phyloP scores from a whole-genome alignment of 1,140 invertebrate genomes.

The Papilio xuthus region DNA sequence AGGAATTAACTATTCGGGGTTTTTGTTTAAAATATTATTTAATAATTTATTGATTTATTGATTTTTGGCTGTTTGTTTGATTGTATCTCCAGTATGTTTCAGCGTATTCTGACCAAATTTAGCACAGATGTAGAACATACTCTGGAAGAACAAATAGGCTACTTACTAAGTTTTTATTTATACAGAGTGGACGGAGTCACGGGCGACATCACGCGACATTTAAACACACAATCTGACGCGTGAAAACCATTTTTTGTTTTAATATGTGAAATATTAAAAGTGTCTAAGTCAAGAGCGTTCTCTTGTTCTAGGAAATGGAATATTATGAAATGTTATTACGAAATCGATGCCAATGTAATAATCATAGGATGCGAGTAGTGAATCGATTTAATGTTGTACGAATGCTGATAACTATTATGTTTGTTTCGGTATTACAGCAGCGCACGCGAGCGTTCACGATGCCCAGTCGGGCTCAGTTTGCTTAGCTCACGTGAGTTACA shows the following conservation, averaged over 20 bases:
- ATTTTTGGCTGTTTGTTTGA: too few relatives aligned
- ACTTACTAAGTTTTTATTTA: too few relatives aligned
- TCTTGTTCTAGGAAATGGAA: conserved; percentile 18
- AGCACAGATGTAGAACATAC: too few relatives aligned
- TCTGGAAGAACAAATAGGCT: too few relatives aligned
- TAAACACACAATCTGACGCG: too few relatives aligned
- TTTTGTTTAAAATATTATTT: too few relatives aligned
- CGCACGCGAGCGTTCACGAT: conserved; percentile 7
- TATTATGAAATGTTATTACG: conserved; percentile 13
- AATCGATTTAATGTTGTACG: conserved; percentile 16
- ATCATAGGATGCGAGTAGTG: conserved; percentile 2
- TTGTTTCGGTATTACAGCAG: not conserved
- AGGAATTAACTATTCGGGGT: not conserved
- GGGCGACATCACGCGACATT: too few relatives aligned
- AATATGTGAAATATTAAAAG: not conserved
- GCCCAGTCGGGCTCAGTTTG: not conserved
- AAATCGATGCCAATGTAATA: conserved; percentile 20
- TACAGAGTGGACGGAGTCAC: too few relatives aligned
- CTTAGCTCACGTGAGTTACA: not conserved
- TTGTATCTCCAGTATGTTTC: too few relatives aligned
- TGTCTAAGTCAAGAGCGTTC: not conserved
- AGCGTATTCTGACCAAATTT: too few relatives aligned
- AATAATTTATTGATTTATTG: too few relatives aligned
- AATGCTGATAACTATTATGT: conserved; percentile 6
- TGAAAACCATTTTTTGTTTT: not conserved